Base-by-base conservation (phyloP, 2,888 invertebrate genomes). In the Drosophila sordidapex region DNA sequence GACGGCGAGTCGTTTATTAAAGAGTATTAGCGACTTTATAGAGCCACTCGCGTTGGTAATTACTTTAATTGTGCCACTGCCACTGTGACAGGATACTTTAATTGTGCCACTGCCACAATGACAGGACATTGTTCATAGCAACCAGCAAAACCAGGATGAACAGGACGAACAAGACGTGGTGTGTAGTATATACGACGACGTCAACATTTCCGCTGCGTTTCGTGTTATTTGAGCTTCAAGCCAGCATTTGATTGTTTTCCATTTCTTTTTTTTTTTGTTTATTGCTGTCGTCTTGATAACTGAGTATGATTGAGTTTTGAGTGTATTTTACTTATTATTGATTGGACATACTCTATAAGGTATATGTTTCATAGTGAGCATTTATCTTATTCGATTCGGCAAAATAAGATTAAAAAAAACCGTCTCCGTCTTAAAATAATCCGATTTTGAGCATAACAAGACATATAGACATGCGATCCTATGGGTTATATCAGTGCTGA, bases 41-140 rank as follows among this genome's bases (percentile, higher is more conserved):
- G 69, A 61, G 58, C 63, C 82, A 62, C 49, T 56, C 57, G 73
- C 60, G 48, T 58, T 58, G 68, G 74, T 89, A 85, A 89, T 85
- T 85, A 85, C 83, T 83, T 87, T 77, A 83, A 85, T 88, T 80
- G 75, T 73, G 61, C 61, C 56, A 10, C 15, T 46, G 46, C 46
- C 46, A 46, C 40, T 1, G 43, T n/a, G 13, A 35, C 35, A 33
- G 33, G 33, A 33, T 89, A 84, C 83, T 82, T 87, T 76, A 82
- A 84, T 79, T 79, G 76, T 74, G 60, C 54, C 21, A 76, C 72
- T 75, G 64, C 43, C 21, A 72, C 72, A 66, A 53, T 46, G 59
- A 59, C 75, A 75, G 62, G 62, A 52, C 40, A 21, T 35, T 21
- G 48, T 13, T 48, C 48, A 25, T 10, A 29, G 35, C 38, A 70